These are phyloP conservation scores for Pemphredon lugubris DNA, from an alignment of 2,888 invertebrate species.

Conservation along the genomic window DNA sequence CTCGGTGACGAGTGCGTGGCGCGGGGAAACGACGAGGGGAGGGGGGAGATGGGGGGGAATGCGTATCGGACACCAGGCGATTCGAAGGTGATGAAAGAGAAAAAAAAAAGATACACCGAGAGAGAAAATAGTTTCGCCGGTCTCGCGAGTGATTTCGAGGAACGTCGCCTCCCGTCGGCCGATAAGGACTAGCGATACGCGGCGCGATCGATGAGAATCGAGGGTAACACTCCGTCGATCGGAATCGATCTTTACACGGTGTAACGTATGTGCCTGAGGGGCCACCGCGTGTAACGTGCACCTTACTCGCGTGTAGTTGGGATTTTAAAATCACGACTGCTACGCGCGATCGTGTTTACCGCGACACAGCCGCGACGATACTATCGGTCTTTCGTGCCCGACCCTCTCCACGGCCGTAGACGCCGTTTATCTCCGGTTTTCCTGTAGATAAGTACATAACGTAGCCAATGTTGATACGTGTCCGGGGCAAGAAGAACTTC, in stretches of 20 bases:
- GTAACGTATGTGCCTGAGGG: too few species aligned
- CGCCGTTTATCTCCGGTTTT: conserved; percentile 47
- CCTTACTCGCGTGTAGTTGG: too few species aligned
- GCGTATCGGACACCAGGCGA: too few species aligned
- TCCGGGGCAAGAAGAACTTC: not conserved
- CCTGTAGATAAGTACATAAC: conserved; percentile 34
- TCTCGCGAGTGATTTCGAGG: too few species aligned
- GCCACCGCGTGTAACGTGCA: too few species aligned
- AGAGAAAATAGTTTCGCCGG: too few species aligned
- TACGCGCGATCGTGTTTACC: conserved; percentile 38
- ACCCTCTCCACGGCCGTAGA: not conserved
- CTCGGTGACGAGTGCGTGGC: not conserved
- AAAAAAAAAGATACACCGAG: too few species aligned
- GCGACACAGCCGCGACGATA: conserved; percentile 16
- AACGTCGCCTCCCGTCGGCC: not conserved
- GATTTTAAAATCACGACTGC: too few species aligned
- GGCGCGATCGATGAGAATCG: conserved; percentile 9
- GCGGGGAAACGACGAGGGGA: not conserved
- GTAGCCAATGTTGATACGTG: conserved; percentile 8
- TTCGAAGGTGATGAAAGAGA: too few species aligned
- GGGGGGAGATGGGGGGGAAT: not conserved
- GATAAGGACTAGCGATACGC: not conserved
- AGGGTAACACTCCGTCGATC: too few species aligned
- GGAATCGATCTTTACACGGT: not conserved
- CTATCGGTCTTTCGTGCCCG: conserved; percentile 25